Base-by-base conservation (phyloP, 2,888 invertebrate species). In the Aphelenchoides bicaudatus region DNA sequence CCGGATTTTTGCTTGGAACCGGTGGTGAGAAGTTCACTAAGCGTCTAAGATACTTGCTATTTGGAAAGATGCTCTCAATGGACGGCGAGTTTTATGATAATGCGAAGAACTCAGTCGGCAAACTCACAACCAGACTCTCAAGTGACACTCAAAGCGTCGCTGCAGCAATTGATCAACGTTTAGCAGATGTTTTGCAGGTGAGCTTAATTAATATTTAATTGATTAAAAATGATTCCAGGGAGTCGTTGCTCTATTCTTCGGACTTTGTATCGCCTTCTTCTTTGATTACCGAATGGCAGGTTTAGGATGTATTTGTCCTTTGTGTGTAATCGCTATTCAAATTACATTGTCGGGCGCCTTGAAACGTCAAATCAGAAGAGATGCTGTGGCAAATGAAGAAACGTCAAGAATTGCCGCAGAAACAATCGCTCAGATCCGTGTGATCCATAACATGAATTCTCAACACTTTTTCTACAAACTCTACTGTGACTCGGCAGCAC, bases 41-140 rank as follows among this genome's bases (percentile, higher is more conserved):
- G 59, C 66, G 67, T 3, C 57, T 67, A 8, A 72, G 83, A 39
- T 29, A 29, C 0, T 6, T 43, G 16, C 6, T 19, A 10, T 78
- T 81, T 58, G 63, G 37, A 30, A 80, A 80, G 56, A 79, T 82
- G 49, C 50, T 82, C 23, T 62, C 61, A 30, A 67, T 72, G 69
- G 78, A 82, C 51, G 75, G 80, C 21, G 79, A 74, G n/a, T 82
- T 82, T 79, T 82, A 81, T 61, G 82, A 82, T 68, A 69, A 79
- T 29, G 73, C 78, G 25, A 68, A 73, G n/a, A 78, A 80, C 65
- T 75, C 79, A 10, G 67, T 78, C 31, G 80, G 80, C 13, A 80
- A 76, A 61, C 62, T 81, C 37, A 75, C 79, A n/a, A 78, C 79
- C 0, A 67, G 80, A 54, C 69, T 82, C 34, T 80, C 82, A 2